phyloP scores from a whole-genome alignment of 2,797 vertebrate species.

The Eremophila alpestris region DNA sequence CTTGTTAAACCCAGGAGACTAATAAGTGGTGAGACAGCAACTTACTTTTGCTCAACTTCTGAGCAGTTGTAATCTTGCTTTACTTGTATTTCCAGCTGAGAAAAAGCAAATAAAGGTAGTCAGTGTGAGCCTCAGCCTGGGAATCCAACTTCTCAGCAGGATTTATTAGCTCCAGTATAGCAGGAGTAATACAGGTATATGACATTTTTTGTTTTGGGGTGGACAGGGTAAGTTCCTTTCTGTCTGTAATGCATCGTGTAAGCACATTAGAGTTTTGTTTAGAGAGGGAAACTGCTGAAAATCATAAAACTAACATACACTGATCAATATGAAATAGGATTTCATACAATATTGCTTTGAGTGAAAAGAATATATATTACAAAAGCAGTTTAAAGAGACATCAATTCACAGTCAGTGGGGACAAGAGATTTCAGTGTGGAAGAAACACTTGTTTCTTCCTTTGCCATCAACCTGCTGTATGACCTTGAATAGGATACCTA shows the following conservation, averaged over 20 bases:
- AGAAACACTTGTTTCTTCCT: neutral
- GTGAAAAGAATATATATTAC: neutral
- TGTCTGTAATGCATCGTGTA: neutral
- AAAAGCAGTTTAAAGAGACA: constrained; percentile 8
- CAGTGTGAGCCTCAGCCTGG: neutral
- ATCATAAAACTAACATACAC: neutral
- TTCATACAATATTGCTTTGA: neutral
- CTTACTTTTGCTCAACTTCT: neutral
- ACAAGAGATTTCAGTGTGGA: neutral
- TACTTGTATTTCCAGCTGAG: constrained; percentile 7
- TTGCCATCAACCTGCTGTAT: neutral
- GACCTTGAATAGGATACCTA: neutral
- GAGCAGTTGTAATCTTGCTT: neutral
- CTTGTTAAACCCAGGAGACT: neutral
- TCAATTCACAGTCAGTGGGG: neutral
- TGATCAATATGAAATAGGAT: constrained; percentile 30
- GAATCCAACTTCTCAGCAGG: neutral
- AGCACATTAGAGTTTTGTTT: neutral
- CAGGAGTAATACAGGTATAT: neutral
- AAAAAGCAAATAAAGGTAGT: constrained; percentile 1
- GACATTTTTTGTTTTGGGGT: neutral
- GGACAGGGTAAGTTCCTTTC: neutral
- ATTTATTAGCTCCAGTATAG: constrained; percentile 1
- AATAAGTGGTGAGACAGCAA: neutral
- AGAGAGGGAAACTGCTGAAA: neutral